phyloP scores from a whole-genome alignment of 2,797 vertebrate species.

The Sarcoramphus papa region DNA sequence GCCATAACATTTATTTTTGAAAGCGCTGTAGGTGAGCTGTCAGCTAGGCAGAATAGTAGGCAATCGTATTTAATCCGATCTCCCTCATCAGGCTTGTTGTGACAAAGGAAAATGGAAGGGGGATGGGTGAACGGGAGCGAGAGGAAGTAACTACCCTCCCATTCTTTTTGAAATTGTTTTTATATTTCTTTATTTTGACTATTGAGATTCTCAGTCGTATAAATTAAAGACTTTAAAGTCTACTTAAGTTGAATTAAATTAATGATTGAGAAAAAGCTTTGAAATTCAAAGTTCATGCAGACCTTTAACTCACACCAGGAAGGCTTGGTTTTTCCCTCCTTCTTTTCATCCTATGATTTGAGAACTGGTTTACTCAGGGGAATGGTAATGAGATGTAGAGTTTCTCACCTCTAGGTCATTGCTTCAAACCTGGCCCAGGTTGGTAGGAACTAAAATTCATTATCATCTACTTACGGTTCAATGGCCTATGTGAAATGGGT shows the following conservation, averaged over 20 bases:
- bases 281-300: conserved; percentile 48
- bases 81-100: neutral
- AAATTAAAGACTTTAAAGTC: neutral
- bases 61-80: conserved; percentile 37
- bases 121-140: neutral
- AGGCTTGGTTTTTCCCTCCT: conserved; percentile 5
- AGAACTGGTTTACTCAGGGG: conserved; percentile 25
- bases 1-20: conserved; percentile 32
- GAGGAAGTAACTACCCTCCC: neutral
- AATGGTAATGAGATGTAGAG: conserved; percentile 43
- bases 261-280: conserved; percentile 29
- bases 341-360: conserved; percentile 24
- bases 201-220: neutral
- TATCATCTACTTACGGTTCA: conserved; percentile 42
- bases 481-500: neutral
- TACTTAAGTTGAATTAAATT: conserved; percentile 17
- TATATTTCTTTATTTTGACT: neutral
- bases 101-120: conserved; percentile 40
- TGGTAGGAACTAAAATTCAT: conserved; percentile 53
- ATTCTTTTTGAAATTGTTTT: neutral
- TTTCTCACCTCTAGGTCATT: conserved; percentile 57
- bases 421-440: conserved; percentile 31
- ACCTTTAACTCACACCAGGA: conserved; percentile 40
- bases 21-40: conserved; percentile 9
- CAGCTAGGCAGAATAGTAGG: neutral